phyloP scores from a whole-genome alignment of 1,140 invertebrate species.

The Drosophila ohnishii region DNA sequence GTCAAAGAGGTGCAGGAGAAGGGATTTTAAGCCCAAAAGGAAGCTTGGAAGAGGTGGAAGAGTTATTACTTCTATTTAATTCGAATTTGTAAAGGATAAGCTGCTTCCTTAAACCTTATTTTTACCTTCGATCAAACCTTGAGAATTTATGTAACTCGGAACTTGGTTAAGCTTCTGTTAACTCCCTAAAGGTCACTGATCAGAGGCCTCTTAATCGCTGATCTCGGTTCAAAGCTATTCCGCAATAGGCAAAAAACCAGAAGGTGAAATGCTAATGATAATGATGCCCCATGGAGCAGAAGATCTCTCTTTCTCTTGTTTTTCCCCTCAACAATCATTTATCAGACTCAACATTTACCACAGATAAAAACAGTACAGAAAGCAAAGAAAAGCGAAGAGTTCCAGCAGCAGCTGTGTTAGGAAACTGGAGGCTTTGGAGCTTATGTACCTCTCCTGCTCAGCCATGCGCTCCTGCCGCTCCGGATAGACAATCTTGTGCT shows the following conservation, averaged over 20 bases:
- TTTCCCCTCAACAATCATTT: background rate
- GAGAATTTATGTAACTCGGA: background rate
- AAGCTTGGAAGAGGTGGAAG: background rate
- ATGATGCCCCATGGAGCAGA: slow-evolving; percentile 26
- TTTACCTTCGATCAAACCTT: too few species aligned
- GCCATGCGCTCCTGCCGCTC: slow-evolving; percentile 83
- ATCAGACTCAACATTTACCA: slow-evolving; percentile 3
- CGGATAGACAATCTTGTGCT: slow-evolving; percentile 83
- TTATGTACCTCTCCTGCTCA: slow-evolving; percentile 9
- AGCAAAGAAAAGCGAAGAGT: background rate
- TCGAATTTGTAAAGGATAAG: background rate
- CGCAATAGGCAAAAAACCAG: slow-evolving; percentile 35
- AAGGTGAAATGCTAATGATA: slow-evolving; percentile 40
- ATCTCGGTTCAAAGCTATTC: slow-evolving; percentile 22
- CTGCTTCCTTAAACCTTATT: too few species aligned
- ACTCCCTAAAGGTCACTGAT: slow-evolving; percentile 25
- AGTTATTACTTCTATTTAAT: background rate
- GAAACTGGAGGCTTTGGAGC: background rate
- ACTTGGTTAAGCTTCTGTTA: background rate
- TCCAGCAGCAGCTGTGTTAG: background rate
- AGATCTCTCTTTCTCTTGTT: background rate
- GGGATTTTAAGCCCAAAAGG: background rate
- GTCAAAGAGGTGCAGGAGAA: slow-evolving; percentile 11
- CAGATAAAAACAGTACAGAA: background rate
- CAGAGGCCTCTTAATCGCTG: slow-evolving; percentile 8